Evolutionary conservation across 2,888 invertebrate genomes (phyloP).

Genomic region (Bruchidius siliquastri): DNA sequence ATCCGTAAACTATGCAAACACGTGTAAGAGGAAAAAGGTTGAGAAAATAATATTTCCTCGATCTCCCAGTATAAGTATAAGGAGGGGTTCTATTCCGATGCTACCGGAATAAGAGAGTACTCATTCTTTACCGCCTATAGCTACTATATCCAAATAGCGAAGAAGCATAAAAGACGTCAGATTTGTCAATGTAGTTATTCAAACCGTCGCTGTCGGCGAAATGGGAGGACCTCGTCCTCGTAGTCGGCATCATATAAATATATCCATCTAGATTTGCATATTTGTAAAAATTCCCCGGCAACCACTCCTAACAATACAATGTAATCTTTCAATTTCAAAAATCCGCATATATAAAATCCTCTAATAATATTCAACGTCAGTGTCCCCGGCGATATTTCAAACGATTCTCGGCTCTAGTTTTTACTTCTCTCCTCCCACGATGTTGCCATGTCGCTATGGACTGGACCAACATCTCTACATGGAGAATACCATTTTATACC

Average conservation of each 20-base stretch:
- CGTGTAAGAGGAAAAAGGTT: too few relatives aligned
- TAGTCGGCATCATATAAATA: not conserved
- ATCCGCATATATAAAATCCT: slow-evolving; percentile 39
- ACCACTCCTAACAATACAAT: slow-evolving; percentile 39
- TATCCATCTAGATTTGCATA: slow-evolving; percentile 27
- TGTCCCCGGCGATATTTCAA: slow-evolving; percentile 37
- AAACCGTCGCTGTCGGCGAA: slow-evolving; percentile 16
- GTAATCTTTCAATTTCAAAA: slow-evolving; percentile 45
- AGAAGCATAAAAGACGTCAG: slow-evolving; percentile 18
- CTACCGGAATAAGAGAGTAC: too few relatives aligned
- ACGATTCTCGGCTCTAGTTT: slow-evolving; percentile 28
- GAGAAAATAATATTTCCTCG: too few relatives aligned
- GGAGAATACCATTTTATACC: too few relatives aligned
- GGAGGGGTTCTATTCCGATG: too few relatives aligned
- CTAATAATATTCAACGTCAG: slow-evolving; percentile 43
- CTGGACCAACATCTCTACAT: too few relatives aligned
- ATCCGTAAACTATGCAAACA: too few relatives aligned
- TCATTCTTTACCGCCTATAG: slow-evolving; percentile 28
- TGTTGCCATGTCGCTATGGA: slow-evolving; percentile 2
- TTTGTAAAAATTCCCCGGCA: slow-evolving; percentile 25
- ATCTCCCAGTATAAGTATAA: too few relatives aligned
- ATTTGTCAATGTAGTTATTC: slow-evolving; percentile 27
- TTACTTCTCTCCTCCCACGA: slow-evolving; percentile 28
- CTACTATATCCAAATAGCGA: slow-evolving; percentile 23
- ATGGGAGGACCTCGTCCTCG: slow-evolving; percentile 17